A percentile compares a stretch with the other conserved stretches of the same genome.
These are phyloP conservation scores for Sabatieria punctata DNA, from an alignment of 2,888 invertebrate species.

Conservation along the genomic window DNA sequence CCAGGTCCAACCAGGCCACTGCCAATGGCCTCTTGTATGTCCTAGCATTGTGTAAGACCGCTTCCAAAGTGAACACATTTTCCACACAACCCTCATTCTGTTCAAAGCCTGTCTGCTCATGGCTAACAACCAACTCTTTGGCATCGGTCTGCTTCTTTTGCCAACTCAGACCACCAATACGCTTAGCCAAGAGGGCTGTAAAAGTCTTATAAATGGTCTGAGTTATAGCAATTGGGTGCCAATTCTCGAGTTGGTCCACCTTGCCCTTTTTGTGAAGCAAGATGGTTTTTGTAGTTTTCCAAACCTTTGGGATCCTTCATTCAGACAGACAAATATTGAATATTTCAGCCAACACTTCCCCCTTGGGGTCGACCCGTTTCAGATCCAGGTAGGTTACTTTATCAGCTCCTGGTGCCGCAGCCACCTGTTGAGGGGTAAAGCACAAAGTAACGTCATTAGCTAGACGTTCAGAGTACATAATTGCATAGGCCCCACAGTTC, in stretches of 20 bases:
- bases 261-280: slow-evolving; percentile 19
- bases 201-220: slow-evolving; percentile 15
- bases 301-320: slow-evolving; percentile 12
- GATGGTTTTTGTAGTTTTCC: slow-evolving; percentile 15
- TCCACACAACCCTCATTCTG: slow-evolving; percentile 17
- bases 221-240: slow-evolving; percentile 17
- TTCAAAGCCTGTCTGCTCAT: slow-evolving; percentile 31
- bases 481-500: too few species aligned
- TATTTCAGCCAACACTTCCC: too few species aligned
- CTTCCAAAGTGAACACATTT: slow-evolving; percentile 11
- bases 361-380: too few species aligned
- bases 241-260: slow-evolving; percentile 18
- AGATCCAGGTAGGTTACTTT: too few species aligned
- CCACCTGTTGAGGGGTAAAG: too few species aligned
- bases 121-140: slow-evolving; percentile 11
- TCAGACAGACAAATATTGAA: too few species aligned
- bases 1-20: slow-evolving; percentile 31
- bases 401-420: too few species aligned
- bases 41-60: slow-evolving; percentile 9
- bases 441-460: too few species aligned
- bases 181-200: slow-evolving; percentile 6
- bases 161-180: too few species aligned
- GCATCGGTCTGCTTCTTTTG: slow-evolving; percentile 13
- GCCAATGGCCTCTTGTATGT: slow-evolving; percentile 9
- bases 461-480: too few species aligned